Evolutionary conservation across 2,113 vertebrate species (phyloP), one percentile per base, ranked within the genome.

Genomic region (Taxidea taxus): DNA sequence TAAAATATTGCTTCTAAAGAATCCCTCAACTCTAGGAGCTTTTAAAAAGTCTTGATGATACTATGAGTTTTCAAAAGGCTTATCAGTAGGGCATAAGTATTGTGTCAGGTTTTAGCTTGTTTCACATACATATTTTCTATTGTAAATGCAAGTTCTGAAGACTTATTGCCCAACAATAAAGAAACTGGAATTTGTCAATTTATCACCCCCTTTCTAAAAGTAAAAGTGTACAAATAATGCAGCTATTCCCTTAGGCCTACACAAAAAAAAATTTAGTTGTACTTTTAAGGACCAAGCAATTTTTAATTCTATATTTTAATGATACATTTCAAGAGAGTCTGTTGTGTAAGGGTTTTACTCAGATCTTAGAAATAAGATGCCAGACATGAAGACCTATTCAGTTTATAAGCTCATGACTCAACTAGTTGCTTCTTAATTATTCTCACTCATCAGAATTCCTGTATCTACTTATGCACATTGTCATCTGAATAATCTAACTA

Each of bases 231-330:
- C n/a, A 96, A 85, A 87, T 60, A 90, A 49, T 82, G 90, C 5
- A 75, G 31, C 34, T 84, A 1, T 62, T 37, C 14, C 34, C 34
- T 83, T 70, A 58, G 14, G 8, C 47, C 13, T 58, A 93, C 16
- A 83, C 1, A 25, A 60, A 21, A 87, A 90, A 37, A 1, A 92
- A 80, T 37, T 84, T 64, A 82, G 6, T 68, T 85, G 16, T 62
- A 37, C 11, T 77, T 83, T 15, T 27, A 90, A 78, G 9, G 37
- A 90, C 81, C 6, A 13, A 89, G 3, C 21, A 68, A 70, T 15
- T 95, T 96, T 92, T 77, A 96, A 51, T 81, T 90, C 20, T 37
- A 14, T 72, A 62, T 86, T 87, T 92, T 87, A 93, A 95, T 75
- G 5, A n/a, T 74, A 54, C 12, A 16, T 72, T 92, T 91, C 4